Conservation (phyloP, 1,140 invertebrate species). For the Caerostris darwini region DNA sequence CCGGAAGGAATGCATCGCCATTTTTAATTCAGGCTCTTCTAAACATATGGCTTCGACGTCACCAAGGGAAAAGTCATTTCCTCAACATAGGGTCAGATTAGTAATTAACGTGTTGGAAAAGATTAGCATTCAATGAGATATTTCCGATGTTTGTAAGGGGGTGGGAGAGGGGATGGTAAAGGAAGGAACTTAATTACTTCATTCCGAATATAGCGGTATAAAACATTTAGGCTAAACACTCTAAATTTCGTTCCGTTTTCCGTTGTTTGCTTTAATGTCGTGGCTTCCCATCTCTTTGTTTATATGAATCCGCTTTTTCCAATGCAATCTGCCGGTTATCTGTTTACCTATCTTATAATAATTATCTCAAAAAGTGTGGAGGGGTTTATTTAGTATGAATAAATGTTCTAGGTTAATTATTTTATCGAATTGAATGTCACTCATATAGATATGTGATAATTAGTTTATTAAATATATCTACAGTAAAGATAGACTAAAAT, state of each 20-base stretch:
- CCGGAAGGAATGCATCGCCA: neutral
- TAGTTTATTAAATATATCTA: too few species aligned
- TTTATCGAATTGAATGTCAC: neutral
- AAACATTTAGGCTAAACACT: conserved; percentile 21
- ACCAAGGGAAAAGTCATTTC: neutral
- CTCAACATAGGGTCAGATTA: neutral
- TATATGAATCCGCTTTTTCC: neutral
- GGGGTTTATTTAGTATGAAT: neutral
- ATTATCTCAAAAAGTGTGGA: neutral
- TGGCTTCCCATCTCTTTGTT: neutral
- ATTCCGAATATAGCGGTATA: neutral
- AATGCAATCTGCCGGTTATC: neutral
- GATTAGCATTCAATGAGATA: neutral
- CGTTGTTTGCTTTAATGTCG: neutral
- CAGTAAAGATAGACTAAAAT: too few species aligned
- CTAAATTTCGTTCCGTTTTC: conserved; percentile 10
- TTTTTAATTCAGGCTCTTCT: conserved; percentile 48
- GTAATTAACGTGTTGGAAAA: conserved; percentile 17
- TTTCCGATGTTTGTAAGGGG: neutral
- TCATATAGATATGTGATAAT: neutral
- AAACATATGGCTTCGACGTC: neutral
- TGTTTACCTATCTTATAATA: neutral
- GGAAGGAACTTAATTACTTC: neutral
- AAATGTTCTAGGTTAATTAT: neutral
- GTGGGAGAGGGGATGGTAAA: neutral